Evolutionary conservation across 2,888 invertebrate species (phyloP), one percentile per base, ranked within the genome.

Genomic region (Chrysolina americana): DNA sequence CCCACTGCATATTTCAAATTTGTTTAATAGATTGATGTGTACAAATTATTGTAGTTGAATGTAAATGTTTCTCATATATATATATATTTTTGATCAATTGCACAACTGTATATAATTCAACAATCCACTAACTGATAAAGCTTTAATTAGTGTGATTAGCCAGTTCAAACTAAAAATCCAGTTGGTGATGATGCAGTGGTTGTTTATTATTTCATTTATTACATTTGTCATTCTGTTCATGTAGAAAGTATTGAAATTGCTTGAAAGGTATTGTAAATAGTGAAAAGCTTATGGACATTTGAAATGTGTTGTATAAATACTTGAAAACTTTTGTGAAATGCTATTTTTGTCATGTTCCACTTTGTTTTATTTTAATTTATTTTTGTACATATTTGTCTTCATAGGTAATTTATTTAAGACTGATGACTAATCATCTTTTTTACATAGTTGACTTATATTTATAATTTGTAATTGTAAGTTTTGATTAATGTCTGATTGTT

Each of bases 381-480:
- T 79, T 78, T 80, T 81, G 75, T 80, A 79, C 79, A 80, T 83
- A 83, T 21, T 53, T 80, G 79, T 84, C 83, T 84, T 84, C 79
- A 71, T 83, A 83, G 81, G 82, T 83, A 84, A 84, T 85, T 86
- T 86, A 85, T 85, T 86, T 86, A 86, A 86, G 86, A 87, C 86
- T 86, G 86, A 86, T 86, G 85, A 83, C 79, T 77, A 82, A 83
- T 85, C 83, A 85, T 85, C 83, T 83, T 83, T 82, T 81, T 79
- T 82, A 79, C 79, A 84, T 81, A 80, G 80, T 79, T 81, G 80
- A 79, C 69, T 79, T 79, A 81, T 82, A 76, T 80, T 80, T 80
- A 74, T 77, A 81, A 77, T 77, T 70, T 76, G 53, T 78, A 74
- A 63, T 74, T 75, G 73, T 78, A 72, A 76, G 65, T 79, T 74